Evolutionary conservation across 2,888 invertebrate genomes (phyloP), one percentile per base, ranked within the genome.

Genomic region (Petrolisthes cinctipes): DNA sequence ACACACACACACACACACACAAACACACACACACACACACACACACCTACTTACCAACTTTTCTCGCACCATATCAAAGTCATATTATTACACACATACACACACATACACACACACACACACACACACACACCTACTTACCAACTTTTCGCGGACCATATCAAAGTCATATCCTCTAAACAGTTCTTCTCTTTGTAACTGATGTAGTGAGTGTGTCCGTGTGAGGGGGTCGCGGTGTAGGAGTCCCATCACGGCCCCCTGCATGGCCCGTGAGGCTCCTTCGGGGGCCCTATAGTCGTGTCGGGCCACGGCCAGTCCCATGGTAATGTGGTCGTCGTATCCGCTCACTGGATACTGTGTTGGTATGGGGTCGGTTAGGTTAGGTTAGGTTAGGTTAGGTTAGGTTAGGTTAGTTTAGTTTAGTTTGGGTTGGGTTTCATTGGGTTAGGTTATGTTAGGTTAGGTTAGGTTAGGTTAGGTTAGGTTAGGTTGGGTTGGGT

Each of bases 321-420:
- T 90, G 4, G 90, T 79, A n/a, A 86, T 68, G 57, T 90, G 90
- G 82, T 90, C 89, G 53, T 89, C 89, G 51, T 86, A 89, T n/a
- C 89, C 89, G 81, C 89, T 86, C n/a, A 90, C 78, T 0, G 90
- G 90, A 51, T 90, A 90, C 76, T 89, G 84, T 7, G 57, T 11
- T 54, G 73, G n/a, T 11, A 73, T 5, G n/a, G n/a, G n/a, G n/a
- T n/a, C n/a, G n/a, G n/a, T n/a, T n/a, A n/a, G n/a, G n/a, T n/a
- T n/a, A n/a, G n/a, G n/a, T n/a, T n/a, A n/a, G n/a, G 37, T 37
- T 37, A 2, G 37, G 37, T 37, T 37, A 2, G 37, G 37, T 37
- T 37, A 2, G n/a, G n/a, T n/a, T n/a, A n/a, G n/a, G n/a, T n/a
- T n/a, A n/a, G n/a, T n/a, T n/a, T n/a, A n/a, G n/a, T n/a, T n/a